Base-by-base conservation (phyloP, 1,140 invertebrate species). In the Probaryconus sp. region DNA sequence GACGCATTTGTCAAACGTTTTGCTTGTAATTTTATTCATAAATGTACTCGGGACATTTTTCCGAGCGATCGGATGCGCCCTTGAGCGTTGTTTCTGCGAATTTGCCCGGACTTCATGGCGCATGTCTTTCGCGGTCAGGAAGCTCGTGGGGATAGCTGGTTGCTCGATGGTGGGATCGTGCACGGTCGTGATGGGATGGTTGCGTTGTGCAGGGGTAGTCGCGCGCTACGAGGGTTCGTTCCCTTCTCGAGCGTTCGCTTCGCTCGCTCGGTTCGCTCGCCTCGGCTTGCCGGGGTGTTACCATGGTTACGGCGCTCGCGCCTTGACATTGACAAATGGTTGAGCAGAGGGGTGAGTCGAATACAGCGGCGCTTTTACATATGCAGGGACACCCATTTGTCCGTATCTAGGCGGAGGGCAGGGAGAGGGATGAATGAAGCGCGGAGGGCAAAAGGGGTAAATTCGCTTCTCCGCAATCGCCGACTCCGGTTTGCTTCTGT, bases 271-370 rank as follows among this genome's bases (percentile, higher is more conserved):
- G 61, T 33, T 77, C 74, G 75, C 77, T 61, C 30, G 45, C 30
- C 43, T 55, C 65, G 53, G 67, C 58, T 69, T 50, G 79, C 76
- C 81, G 76, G 83, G 85, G 85, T 81, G 86, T 88, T 86, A 31
- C 85, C 81, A 87, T 86, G 84, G 79, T 60, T 85, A 87, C 86
- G 79, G 86, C 85, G 85, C 85, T 86, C 84, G 86, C 85, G 86
- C 85, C 85, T 87, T 87, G 86, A 88, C 85, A 88, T 87, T 87
- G 86, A 88, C 85, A 88, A 88, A 88, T 88, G 85, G 85, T 83
- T 78, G 81, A 65, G 84, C 80, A 82, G 85, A 86, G 85, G 78
- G 86, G 86, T 85, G 86, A 87, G 80, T 81, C 81, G 83, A 88
- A 83, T 83, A 85, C 85, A 87, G 81, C 83, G 85, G 77, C 80